Percentiles rank a stretch among this genome's conserved stretches.
These are phyloP conservation scores for Oreocharis arfaki DNA, from an alignment of 2,113 vertebrate species.

Conservation along the genomic window DNA sequence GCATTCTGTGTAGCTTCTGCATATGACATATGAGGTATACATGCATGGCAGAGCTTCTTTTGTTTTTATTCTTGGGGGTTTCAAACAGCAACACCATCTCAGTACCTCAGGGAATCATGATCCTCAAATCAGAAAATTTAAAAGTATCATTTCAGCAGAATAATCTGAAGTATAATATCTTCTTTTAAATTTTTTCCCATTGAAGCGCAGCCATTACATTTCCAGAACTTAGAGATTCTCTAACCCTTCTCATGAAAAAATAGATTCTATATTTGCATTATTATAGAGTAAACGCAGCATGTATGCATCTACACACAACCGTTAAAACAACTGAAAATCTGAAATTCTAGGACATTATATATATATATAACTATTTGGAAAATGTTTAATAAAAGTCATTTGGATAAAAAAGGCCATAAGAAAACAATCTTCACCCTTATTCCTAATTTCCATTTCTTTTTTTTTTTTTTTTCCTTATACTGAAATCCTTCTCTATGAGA, in stretches of 20 bases:
- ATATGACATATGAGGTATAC: not conserved
- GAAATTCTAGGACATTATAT: not conserved
- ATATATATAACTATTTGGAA: not conserved
- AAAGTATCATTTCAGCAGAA: not conserved
- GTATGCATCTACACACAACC: not conserved
- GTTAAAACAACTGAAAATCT: not conserved
- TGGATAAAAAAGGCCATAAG: not conserved
- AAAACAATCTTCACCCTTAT: not conserved
- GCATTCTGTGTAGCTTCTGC: not conserved
- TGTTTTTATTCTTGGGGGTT: not conserved
- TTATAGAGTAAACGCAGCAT: not conserved
- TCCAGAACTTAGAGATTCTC: not conserved
- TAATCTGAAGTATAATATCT: not conserved
- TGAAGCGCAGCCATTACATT: not conserved
- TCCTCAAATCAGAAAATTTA: not conserved
- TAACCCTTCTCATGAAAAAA: not conserved
- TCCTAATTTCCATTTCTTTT: not conserved
- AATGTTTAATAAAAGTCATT: not conserved
- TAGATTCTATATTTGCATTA: not conserved
- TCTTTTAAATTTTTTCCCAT: not conserved
- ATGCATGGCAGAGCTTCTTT: not conserved
- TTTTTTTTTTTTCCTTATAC: accelerated
- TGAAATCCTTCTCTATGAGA: not conserved
- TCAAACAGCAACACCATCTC: not conserved
- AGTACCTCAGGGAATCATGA: not conserved